Percentiles rank a stretch among this genome's conserved stretches.
Evolutionary conservation across 2,888 invertebrate species (phyloP).

Genomic region (Chaitophorus viminalis): DNA sequence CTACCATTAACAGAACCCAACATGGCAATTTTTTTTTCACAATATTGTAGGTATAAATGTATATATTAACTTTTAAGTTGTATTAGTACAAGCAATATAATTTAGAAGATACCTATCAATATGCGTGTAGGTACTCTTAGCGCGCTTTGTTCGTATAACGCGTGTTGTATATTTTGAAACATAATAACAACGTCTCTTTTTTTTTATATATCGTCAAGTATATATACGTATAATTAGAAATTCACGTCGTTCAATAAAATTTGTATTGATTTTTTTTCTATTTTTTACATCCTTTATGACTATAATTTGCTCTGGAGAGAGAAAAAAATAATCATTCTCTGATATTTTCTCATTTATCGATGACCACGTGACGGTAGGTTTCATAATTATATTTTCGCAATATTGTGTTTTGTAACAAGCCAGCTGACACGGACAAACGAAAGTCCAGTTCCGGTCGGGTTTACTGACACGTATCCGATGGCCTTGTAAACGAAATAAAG

Average conservation of each 20-base stretch:
- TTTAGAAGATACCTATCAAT: no score
- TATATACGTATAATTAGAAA: not conserved
- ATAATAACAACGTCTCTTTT: not conserved
- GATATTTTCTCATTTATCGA: not conserved
- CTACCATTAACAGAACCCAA: no score
- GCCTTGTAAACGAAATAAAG: constrained; percentile 23
- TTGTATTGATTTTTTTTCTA: no score
- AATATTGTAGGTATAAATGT: no score
- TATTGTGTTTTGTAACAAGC: constrained; percentile 10
- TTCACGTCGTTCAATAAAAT: not conserved
- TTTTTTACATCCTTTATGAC: no score
- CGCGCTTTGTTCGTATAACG: not conserved
- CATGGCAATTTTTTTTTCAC: no score
- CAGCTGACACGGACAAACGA: constrained; percentile 44
- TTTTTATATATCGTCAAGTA: not conserved
- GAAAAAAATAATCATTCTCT: not conserved
- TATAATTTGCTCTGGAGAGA: not conserved
- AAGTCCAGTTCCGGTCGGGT: constrained; percentile 39
- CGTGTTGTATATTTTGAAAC: not conserved
- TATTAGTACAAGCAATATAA: no score
- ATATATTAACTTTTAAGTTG: no score
- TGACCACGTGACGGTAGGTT: not conserved
- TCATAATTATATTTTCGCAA: constrained; percentile 19
- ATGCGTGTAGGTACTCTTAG: not conserved
- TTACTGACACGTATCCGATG: constrained; percentile 35